Base-by-base conservation (phyloP, 2,797 vertebrate genomes). In the Glossophaga mutica region DNA sequence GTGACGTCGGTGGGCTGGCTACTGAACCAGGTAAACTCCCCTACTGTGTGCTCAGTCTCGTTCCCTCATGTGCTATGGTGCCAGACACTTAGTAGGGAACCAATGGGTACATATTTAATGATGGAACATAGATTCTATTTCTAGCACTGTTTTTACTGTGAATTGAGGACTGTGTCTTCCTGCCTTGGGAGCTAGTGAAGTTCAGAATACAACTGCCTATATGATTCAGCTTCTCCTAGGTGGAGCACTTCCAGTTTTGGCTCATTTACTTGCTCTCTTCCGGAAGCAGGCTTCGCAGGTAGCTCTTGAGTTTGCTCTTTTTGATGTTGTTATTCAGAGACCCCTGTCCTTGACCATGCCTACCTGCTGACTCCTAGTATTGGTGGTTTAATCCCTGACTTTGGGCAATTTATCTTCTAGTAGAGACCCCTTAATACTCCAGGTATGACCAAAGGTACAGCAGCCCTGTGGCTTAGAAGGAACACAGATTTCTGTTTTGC, bases 381-480 rank as follows among this genome's bases (percentile, higher is more conserved):
- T 83, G 76, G 93, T n/a, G 6, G 26, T 52, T 39, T 52, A 71
- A 57, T 94, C 59, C 57, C 79, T 90, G 81, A 74, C 94, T 94
- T 0, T 34, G 59, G 57, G 57, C 70, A 26, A 74, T 5, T 57
- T 70, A 34, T 9, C 77, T 77, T 94, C 82, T 76, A 16, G 15
- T 2, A 79, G 87, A 70, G 92, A 93, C 96, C 34, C 91, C 91
- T 83, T 81, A 86, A 55, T 86, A 11, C 84, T 95, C 19, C 68
- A 87, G 65, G 21, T 70, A 2, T 48, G 16, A 14, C 24, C 26
- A 5, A 52, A 57, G 5, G 10, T 68, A 6, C 6, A 3, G 7
- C 90, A 95, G 90, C 88, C 84, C 94, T 46, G 44, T 87, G 81
- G 67, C 73, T 32, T 94, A 93, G 92, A 97, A 92, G 77, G 57